phyloP scores from a whole-genome alignment of 2,888 invertebrate genomes.

The Scaptomyza flava region DNA sequence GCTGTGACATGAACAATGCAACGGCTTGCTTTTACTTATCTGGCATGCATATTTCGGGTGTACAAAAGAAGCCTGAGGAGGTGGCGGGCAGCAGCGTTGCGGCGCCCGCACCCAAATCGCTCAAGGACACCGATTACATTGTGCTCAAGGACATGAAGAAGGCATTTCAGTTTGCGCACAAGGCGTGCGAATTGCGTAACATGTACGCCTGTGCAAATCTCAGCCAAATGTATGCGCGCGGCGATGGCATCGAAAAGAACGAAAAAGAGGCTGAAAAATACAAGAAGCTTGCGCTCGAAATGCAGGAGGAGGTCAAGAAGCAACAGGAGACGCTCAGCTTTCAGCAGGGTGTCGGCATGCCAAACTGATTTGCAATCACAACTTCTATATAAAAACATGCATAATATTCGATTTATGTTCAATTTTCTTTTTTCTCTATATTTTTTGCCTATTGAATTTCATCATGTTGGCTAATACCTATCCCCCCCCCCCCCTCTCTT shows the following conservation, averaged over 20 bases:
- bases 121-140: constrained; percentile 84
- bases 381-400: neutral
- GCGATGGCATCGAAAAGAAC: constrained; percentile 92
- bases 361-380: constrained; percentile 60
- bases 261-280: constrained; percentile 89
- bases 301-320: constrained; percentile 88
- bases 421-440: neutral
- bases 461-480: neutral
- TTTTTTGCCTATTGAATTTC: constrained; percentile 1
- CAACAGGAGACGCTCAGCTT: constrained; percentile 85
- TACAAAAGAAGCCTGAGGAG: constrained; percentile 86
- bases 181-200: constrained; percentile 93
- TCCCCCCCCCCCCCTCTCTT: neutral
- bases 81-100: constrained; percentile 6
- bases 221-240: constrained; percentile 93
- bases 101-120: constrained; percentile 1
- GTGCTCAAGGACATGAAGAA: constrained; percentile 89
- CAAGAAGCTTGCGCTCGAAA: constrained; percentile 88
- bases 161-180: constrained; percentile 91
- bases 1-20: constrained; percentile 87
- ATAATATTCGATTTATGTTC: neutral
- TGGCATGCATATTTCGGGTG: constrained; percentile 91
- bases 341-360: constrained; percentile 86
- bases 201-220: constrained; percentile 96
- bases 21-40: constrained; percentile 93